Conservation (phyloP, 2,797 vertebrate species). For the Cossypha dichroa region DNA sequence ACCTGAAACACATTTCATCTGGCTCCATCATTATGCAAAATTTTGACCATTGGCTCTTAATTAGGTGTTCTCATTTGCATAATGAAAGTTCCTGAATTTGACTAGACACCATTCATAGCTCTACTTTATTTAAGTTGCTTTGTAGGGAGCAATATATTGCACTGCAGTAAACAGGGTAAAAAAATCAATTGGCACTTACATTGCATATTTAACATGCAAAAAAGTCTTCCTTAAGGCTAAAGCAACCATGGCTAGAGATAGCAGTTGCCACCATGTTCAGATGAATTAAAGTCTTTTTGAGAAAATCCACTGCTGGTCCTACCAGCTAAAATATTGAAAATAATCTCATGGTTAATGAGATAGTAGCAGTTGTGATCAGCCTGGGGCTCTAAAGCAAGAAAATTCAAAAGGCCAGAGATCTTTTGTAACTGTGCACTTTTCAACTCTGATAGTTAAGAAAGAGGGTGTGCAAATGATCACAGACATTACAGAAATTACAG, state of each 20-base stretch:
- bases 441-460: neutral
- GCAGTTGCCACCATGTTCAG: neutral
- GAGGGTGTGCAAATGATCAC: neutral
- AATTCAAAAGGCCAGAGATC: neutral
- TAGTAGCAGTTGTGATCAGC: neutral
- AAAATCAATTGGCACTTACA: neutral
- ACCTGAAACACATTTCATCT: constrained; percentile 48
- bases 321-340: constrained; percentile 38
- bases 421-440: neutral
- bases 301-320: constrained; percentile 10
- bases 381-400: neutral
- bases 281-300: constrained; percentile 34
- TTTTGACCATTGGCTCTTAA: constrained; percentile 67
- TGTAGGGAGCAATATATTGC: neutral
- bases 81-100: constrained; percentile 62
- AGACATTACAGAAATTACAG: neutral
- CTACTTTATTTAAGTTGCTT: constrained; percentile 1
- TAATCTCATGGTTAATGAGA: constrained; percentile 10
- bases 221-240: neutral
- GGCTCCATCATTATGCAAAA: constrained; percentile 64
- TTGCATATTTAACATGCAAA: constrained; percentile 40
- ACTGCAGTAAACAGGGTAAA: neutral
- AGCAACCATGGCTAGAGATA: neutral
- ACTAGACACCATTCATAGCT: constrained; percentile 8
- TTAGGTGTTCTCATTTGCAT: constrained; percentile 61